Percentiles rank a stretch among this genome's conserved stretches.
phyloP scores from a whole-genome alignment of 2,797 vertebrate species.

The Thamnophis elegans region DNA sequence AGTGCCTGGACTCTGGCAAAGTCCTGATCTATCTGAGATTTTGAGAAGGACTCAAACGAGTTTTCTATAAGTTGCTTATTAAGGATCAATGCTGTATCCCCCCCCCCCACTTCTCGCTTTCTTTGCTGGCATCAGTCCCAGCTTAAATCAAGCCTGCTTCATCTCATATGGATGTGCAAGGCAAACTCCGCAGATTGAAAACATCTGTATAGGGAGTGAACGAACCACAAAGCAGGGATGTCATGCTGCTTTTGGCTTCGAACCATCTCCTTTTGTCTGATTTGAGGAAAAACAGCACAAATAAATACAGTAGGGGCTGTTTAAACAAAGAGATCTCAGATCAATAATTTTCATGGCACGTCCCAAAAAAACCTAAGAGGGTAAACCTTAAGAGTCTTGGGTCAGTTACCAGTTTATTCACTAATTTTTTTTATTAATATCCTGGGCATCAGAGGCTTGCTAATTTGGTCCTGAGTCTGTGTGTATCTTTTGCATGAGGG shows the following conservation, averaged over 20 bases:
- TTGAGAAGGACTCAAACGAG: conserved; percentile 44
- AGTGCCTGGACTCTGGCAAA: neutral
- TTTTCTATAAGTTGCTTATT: conserved; percentile 49
- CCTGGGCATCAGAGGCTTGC: conserved; percentile 61
- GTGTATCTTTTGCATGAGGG: neutral
- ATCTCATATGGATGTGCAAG: conserved; percentile 80
- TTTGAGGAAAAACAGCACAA: conserved; percentile 69
- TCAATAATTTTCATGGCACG: conserved; percentile 76
- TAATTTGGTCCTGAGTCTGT: neutral
- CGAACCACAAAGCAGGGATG: conserved; percentile 72
- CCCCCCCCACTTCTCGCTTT: conserved; percentile 22
- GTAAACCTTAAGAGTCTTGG: conserved; percentile 73
- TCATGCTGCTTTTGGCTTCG: conserved; percentile 72
- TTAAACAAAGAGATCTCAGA: conserved; percentile 76
- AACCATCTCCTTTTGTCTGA: conserved; percentile 77
- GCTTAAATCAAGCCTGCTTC: conserved; percentile 80
- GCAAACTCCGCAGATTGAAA: conserved; percentile 83
- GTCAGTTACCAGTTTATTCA: conserved; percentile 75
- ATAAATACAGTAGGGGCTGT: conserved; percentile 80
- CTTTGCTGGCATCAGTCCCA: conserved; percentile 82
- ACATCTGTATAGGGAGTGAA: conserved; percentile 80
- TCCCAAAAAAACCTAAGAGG: conserved; percentile 70
- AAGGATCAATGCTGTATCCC: conserved; percentile 82
- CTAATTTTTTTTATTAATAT: conserved; percentile 67
- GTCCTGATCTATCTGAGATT: conserved; percentile 53